Base-by-base conservation (phyloP, 1,140 invertebrate species). In the Drosophila lacertosa region DNA sequence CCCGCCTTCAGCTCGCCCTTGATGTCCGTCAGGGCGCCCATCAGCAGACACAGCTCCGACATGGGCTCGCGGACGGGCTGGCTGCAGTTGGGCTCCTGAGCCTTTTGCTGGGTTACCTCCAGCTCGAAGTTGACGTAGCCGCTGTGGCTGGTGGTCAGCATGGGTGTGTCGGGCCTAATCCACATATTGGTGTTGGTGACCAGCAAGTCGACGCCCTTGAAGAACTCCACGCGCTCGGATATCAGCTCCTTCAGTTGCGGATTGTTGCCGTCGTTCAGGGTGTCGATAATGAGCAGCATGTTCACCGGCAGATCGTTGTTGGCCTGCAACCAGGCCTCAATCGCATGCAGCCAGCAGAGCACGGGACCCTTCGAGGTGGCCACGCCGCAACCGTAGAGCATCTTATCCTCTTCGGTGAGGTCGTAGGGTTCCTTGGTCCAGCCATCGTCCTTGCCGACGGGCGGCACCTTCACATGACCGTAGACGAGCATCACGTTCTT, bases 401-500 rank as follows among this genome's bases (percentile, higher is more conserved):
- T 15, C 0, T 10, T 33, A 2, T 51, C 7, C 2, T 40, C 5
- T 2, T 47, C 3, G 7, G 66, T 77, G 11, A 77, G 26, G 11
- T 44, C 2, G 6, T 35, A 77, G 0, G 74, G 74, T 4, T 65
- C 15, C 0, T 62, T 18, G 2, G 7, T 7, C 74, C 74, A 77
- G 0, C 29, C 39, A n/a, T 60, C 45, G 1, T 6, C 9, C 2
- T 9, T 7, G 0, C 0, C 6, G 1, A 74, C 62, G 2, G 32
- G 3, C 2, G n/a, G 22, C 5, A 77, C 74, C 13, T 65, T 60
- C 4, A 66, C 18, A 16, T 65, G n/a, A 1, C 71, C 74, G 11
- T 77, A 71, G 6, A 77, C 39, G 10, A 76, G 47, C 22, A 77
- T 26, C 7, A 69, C 24, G 20, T 75, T 65, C n/a, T 77, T 77